These are phyloP conservation scores for Puntigrus tetrazona DNA, from an alignment of 2,113 vertebrate species.

Conservation along the genomic window DNA sequence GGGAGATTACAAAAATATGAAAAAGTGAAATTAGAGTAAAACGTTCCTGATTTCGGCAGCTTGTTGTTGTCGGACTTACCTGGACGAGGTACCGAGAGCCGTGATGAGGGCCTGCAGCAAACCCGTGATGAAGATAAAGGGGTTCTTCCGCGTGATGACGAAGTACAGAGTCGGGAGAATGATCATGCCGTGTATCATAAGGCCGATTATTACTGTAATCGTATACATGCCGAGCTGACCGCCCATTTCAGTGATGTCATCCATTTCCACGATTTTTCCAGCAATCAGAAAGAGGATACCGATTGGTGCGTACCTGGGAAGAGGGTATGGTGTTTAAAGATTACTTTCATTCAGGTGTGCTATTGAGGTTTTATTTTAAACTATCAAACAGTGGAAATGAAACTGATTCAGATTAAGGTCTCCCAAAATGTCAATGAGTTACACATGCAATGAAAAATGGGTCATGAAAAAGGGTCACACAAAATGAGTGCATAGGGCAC, in stretches of 20 bases:
- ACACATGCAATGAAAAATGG: neutral
- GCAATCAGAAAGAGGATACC: constrained; percentile 96
- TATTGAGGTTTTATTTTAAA: neutral
- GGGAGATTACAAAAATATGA: constrained; percentile 38
- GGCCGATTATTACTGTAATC: constrained; percentile 90
- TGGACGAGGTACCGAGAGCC: constrained; percentile 94
- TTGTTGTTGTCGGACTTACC: constrained; percentile 68
- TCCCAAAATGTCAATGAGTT: constrained; percentile 5
- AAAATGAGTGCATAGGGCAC: constrained; percentile 9
- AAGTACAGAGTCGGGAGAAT: constrained; percentile 95
- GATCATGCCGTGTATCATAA: constrained; percentile 88
- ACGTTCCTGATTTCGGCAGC: neutral
- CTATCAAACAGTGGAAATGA: neutral
- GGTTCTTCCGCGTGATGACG: constrained; percentile 90
- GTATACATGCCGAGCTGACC: constrained; percentile 98
- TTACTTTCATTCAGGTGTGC: neutral
- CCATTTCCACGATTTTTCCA: constrained; percentile 98
- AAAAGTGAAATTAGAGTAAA: neutral
- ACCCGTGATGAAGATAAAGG: constrained; percentile 94
- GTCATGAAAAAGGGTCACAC: constrained; percentile 8
- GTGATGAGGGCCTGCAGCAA: constrained; percentile 92
- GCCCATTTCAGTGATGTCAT: constrained; percentile 93
- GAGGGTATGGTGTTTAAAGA: constrained; percentile 33
- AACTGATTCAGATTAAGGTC: neutral
- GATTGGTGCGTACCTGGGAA: constrained; percentile 89